Evolutionary conservation across 2,797 vertebrate genomes (phyloP).

Genomic region (Chrysolophus pictus): DNA sequence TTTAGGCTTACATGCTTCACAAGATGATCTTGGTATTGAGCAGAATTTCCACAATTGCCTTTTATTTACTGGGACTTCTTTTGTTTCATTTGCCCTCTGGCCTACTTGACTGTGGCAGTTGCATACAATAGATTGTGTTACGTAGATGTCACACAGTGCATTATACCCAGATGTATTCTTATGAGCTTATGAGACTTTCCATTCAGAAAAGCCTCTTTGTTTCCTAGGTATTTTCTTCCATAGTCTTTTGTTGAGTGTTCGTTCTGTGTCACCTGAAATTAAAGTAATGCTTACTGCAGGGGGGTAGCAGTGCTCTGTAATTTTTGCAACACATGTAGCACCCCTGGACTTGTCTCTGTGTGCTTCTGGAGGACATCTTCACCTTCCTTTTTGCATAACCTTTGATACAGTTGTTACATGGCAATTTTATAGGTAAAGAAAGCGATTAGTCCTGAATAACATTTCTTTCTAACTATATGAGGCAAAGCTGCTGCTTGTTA

Average conservation of each 20-base stretch:
- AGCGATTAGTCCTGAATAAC: not conserved
- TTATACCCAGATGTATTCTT: not conserved
- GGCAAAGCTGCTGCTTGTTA: not conserved
- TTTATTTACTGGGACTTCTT: not conserved
- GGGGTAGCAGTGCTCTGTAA: accelerated
- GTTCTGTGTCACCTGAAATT: not conserved
- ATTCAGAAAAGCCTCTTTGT: not conserved
- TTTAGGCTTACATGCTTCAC: not conserved
- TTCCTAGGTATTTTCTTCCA: not conserved
- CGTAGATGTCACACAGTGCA: not conserved
- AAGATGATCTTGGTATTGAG: not conserved
- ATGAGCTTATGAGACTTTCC: not conserved
- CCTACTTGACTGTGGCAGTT: not conserved
- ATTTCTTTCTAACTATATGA: not conserved
- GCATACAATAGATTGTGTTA: not conserved
- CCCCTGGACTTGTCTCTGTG: not conserved
- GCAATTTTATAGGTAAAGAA: not conserved
- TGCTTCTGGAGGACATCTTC: not conserved
- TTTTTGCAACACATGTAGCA: not conserved
- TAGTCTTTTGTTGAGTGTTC: not conserved
- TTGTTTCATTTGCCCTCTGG: not conserved
- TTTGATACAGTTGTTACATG: not conserved
- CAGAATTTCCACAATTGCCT: not conserved
- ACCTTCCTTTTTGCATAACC: not conserved
- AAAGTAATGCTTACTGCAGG: not conserved